Evolutionary conservation across 2,888 invertebrate species (phyloP).

Genomic region (Frankliniella fusca): DNA sequence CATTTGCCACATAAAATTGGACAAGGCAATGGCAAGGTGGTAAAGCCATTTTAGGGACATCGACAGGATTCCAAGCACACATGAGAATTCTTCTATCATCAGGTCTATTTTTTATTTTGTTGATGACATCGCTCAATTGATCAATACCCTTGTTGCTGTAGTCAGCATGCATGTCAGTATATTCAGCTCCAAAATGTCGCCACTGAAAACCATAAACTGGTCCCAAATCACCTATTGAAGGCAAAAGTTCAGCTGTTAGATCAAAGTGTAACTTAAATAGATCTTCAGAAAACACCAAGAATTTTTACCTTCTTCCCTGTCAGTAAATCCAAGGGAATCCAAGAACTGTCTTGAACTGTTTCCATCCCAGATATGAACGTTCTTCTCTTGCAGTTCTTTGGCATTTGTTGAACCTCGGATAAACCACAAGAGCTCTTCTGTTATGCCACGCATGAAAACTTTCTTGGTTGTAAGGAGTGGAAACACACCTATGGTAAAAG

Average conservation of each 20-base stretch:
- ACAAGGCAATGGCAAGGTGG: slow-evolving; percentile 95
- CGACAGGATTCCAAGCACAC: slow-evolving; percentile 91
- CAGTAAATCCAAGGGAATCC: slow-evolving; percentile 76
- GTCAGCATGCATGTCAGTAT: slow-evolving; percentile 73
- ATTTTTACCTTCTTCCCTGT: slow-evolving; percentile 74
- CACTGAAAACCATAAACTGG: slow-evolving; percentile 98
- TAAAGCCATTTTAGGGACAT: slow-evolving; percentile 85
- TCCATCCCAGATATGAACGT: slow-evolving; percentile 92
- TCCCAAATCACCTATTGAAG: slow-evolving; percentile 73
- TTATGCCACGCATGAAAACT: slow-evolving; percentile 86
- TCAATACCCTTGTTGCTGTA: slow-evolving; percentile 85
- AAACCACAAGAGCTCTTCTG: slow-evolving; percentile 94
- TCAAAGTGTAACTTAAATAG: neutral
- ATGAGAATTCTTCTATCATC: slow-evolving; percentile 85
- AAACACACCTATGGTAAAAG: slow-evolving; percentile 52
- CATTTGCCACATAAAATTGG: slow-evolving; percentile 86
- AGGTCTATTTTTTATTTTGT: slow-evolving; percentile 74
- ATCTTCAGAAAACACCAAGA: neutral
- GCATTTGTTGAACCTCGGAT: slow-evolving; percentile 86
- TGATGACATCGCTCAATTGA: slow-evolving; percentile 76
- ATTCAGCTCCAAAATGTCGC: slow-evolving; percentile 94
- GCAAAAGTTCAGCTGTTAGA: slow-evolving; percentile 13
- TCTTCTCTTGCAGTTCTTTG: slow-evolving; percentile 70
- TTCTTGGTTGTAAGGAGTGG: slow-evolving; percentile 92
- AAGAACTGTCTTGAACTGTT: slow-evolving; percentile 87